phyloP scores from a whole-genome alignment of 2,797 vertebrate species.

The Rallus crepitans region DNA sequence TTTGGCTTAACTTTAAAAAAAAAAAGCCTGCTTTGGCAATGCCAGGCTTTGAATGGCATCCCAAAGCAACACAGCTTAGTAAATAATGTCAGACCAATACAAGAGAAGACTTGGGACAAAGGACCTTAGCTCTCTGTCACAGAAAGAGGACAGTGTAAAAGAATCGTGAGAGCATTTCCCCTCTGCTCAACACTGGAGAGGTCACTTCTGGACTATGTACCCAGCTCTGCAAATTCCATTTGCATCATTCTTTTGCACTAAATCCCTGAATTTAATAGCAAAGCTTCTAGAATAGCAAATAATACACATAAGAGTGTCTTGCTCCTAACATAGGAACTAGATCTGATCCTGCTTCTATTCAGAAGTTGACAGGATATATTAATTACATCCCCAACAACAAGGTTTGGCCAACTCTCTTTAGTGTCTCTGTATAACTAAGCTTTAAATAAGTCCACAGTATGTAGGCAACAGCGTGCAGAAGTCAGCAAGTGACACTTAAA shows the following conservation, averaged over 20 bases:
- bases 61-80: background rate
- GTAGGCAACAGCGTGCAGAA: slow-evolving; percentile 14
- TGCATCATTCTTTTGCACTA: background rate
- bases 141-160: background rate
- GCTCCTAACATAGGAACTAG: background rate
- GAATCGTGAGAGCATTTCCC: background rate
- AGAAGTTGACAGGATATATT: slow-evolving; percentile 5
- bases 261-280: background rate
- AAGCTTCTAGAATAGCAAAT: background rate
- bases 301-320: background rate
- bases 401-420: slow-evolving; percentile 19
- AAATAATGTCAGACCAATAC: background rate
- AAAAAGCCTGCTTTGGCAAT: background rate
- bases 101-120: background rate
- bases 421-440: background rate
- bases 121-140: background rate
- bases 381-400: background rate
- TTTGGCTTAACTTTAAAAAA: background rate
- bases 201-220: background rate
- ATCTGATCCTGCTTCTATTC: background rate
- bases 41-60: background rate
- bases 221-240: background rate
- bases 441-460: slow-evolving; percentile 9
- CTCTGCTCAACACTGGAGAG: background rate
- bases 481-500: slow-evolving; percentile 49